These are phyloP conservation scores for Drosophila infuscata DNA, from an alignment of 2,888 invertebrate species.

Conservation along the genomic window DNA sequence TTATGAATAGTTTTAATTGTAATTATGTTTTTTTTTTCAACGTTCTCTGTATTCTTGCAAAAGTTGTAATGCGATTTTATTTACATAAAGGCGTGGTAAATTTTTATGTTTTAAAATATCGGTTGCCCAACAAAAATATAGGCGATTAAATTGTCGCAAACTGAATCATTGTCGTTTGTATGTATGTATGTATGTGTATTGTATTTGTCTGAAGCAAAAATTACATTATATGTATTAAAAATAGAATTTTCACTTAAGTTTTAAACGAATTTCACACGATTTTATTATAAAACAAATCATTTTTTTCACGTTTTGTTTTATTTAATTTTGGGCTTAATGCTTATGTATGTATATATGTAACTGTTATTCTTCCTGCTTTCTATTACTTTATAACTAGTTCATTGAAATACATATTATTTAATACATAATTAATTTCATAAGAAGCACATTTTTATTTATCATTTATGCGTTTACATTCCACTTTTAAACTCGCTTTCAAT, in stretches of 20 bases:
- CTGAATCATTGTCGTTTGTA: constrained; percentile 12
- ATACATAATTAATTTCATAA: constrained; percentile 71
- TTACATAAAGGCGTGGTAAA: constrained; percentile 74
- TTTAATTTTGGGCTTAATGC: constrained; percentile 46
- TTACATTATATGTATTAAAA: constrained; percentile 51
- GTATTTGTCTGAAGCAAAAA: constrained; percentile 56
- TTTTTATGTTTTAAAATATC: constrained; percentile 25
- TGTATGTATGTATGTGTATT: constrained; percentile 24
- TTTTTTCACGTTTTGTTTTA: constrained; percentile 9
- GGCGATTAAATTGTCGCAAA: constrained; percentile 30
- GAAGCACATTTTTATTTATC: constrained; percentile 70
- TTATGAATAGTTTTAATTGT: constrained; percentile 59
- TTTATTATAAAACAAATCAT: constrained; percentile 56
- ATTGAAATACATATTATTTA: constrained; percentile 71
- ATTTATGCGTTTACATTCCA: constrained; percentile 68
- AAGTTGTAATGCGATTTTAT: constrained; percentile 60
- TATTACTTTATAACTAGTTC: constrained; percentile 66
- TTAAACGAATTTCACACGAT: constrained; percentile 52
- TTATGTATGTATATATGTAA: constrained; percentile 49
- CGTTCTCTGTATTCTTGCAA: constrained; percentile 33
- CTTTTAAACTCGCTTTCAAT: constrained; percentile 61
- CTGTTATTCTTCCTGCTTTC: constrained; percentile 41
- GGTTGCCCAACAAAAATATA: constrained; percentile 32
- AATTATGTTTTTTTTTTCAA: constrained; percentile 10
- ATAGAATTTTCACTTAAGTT: constrained; percentile 48